Evolutionary conservation across 2,888 invertebrate genomes (phyloP).

Genomic region (Patella ulyssiponensis): DNA sequence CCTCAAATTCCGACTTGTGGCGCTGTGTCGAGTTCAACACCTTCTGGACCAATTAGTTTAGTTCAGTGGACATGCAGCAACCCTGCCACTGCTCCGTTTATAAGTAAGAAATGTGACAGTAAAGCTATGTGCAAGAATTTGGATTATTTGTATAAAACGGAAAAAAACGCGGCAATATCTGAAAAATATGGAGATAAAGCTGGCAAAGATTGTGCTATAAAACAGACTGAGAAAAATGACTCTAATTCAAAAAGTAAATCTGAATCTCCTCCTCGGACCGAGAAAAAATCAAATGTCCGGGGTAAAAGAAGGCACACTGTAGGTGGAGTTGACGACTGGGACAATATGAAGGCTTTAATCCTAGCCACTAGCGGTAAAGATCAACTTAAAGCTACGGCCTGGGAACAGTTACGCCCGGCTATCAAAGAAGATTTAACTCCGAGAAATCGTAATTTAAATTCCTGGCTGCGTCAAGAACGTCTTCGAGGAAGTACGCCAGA

Average conservation of each 20-base stretch:
- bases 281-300: constrained; percentile 41
- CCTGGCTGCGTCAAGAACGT: constrained; percentile 74
- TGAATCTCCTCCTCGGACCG: constrained; percentile 23
- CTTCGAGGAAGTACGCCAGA: constrained; percentile 72
- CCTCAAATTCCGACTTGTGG: constrained; percentile 30
- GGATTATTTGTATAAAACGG: neutral
- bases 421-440: constrained; percentile 46
- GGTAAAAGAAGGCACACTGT: constrained; percentile 86
- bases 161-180: neutral
- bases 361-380: constrained; percentile 41
- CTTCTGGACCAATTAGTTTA: constrained; percentile 16
- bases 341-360: constrained; percentile 75
- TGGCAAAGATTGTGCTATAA: constrained; percentile 10
- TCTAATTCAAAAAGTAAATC: constrained; percentile 24
- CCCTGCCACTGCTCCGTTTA: neutral
- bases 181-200: neutral
- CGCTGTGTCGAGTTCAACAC: constrained; percentile 13
- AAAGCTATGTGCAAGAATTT: too few species aligned
- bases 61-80: constrained; percentile 7
- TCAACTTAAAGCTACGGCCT: constrained; percentile 55
- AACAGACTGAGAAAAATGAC: constrained; percentile 12
- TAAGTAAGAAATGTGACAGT: neutral
- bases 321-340: constrained; percentile 91
- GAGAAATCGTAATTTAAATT: constrained; percentile 54
- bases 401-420: constrained; percentile 69